Conservation (phyloP, 2,797 vertebrate species). For the Sciurus vulgaris region DNA sequence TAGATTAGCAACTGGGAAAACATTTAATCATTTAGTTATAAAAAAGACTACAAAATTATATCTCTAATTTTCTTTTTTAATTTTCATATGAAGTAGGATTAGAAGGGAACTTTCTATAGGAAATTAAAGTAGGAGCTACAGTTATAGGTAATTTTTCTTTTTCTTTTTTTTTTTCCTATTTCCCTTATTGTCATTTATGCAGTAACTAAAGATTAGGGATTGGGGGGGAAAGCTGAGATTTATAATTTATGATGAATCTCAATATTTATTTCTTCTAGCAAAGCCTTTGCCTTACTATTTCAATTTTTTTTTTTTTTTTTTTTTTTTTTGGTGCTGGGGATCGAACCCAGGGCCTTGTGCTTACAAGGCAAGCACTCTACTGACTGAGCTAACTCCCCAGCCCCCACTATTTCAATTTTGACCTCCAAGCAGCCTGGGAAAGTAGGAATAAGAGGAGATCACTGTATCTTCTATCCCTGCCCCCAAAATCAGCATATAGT, state of each 20-base stretch:
- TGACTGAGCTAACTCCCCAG: too few relatives aligned
- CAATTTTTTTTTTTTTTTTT: too few relatives aligned
- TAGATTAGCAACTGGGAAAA: conserved; percentile 55
- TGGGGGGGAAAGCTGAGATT: conserved; percentile 10
- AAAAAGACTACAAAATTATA: not conserved
- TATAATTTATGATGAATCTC: not conserved
- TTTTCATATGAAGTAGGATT: conserved; percentile 50
- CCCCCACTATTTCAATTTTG: not conserved
- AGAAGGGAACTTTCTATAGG: not conserved
- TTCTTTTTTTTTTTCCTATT: not conserved
- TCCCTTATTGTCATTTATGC: conserved; percentile 34
- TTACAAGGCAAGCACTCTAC: too few relatives aligned
- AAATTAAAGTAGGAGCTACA: conserved; percentile 36
- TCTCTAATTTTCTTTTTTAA: conserved; percentile 59
- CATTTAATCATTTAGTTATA: conserved; percentile 8
- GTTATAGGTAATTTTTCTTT: not conserved
- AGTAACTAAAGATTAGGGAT: conserved; percentile 49
- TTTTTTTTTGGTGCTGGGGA: too few relatives aligned
- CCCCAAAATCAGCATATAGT: not conserved
- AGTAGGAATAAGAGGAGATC: not conserved
- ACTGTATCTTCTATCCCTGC: not conserved
- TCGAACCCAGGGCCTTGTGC: too few relatives aligned
- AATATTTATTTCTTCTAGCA: not conserved
- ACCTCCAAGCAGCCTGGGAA: not conserved
- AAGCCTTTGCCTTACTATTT: not conserved